A percentile compares a stretch with the other conserved stretches of the same genome.
These are phyloP conservation scores for Excalfactoria chinensis DNA, from an alignment of 2,113 vertebrate genomes.

Conservation along the genomic window DNA sequence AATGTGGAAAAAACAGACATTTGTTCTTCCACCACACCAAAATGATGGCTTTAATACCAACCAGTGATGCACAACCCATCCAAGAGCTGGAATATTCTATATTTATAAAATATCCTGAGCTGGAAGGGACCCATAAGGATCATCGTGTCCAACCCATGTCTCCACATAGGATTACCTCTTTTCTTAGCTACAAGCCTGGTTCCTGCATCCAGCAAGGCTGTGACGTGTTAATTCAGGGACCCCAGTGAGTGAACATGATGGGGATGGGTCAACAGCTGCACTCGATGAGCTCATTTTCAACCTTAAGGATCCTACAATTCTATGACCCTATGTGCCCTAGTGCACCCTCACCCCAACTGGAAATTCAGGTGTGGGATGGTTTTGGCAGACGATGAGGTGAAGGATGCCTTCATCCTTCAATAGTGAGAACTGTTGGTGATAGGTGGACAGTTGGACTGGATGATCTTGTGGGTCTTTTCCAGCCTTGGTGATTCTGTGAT, in stretches of 20 bases:
- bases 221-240: too few relatives aligned
- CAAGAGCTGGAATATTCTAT: neutral
- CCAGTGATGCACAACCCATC: rapidly evolving
- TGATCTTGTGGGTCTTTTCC: too few relatives aligned
- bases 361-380: neutral
- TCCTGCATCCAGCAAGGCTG: too few relatives aligned
- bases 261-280: neutral
- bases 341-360: neutral
- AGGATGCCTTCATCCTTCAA: too few relatives aligned
- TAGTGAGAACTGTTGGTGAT: too few relatives aligned
- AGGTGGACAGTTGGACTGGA: too few relatives aligned
- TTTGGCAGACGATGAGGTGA: neutral
- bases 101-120: too few relatives aligned
- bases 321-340: neutral
- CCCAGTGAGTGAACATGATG: neutral
- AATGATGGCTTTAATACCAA: neutral
- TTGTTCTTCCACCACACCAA: neutral
- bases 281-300: neutral
- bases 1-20: neutral
- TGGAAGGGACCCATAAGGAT: too few relatives aligned
- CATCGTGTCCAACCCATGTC: too few relatives aligned
- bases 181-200: too few relatives aligned
- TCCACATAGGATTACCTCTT: too few relatives aligned
- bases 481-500: too few relatives aligned
- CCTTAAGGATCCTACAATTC: neutral